A percentile compares a stretch with the other conserved stretches of the same genome.
Evolutionary conservation across 2,113 vertebrate species (phyloP).

Genomic region (Gopherus flavomarginatus): DNA sequence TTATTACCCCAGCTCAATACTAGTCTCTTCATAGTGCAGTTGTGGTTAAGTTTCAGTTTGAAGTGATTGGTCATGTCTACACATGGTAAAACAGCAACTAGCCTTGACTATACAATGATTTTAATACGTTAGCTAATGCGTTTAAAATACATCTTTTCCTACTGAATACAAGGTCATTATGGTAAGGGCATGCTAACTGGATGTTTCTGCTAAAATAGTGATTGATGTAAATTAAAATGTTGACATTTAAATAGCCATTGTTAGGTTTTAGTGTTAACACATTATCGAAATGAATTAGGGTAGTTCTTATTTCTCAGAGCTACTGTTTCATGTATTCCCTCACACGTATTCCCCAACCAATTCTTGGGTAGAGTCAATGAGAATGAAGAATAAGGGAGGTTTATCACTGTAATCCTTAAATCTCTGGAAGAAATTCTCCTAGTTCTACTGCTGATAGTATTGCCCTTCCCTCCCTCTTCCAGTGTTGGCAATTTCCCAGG

Average conservation of each 20-base stretch:
- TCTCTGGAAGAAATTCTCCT: not conserved
- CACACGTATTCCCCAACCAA: not conserved
- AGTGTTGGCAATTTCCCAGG: not conserved
- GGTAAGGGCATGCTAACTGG: not conserved
- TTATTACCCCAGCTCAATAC: not conserved
- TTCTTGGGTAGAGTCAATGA: not conserved
- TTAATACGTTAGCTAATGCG: not conserved
- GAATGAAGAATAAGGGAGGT: not conserved
- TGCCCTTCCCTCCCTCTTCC: not conserved
- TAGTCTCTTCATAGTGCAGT: not conserved
- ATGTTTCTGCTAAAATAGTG: not conserved
- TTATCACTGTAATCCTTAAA: not conserved
- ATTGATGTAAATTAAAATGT: not conserved
- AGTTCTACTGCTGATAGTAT: not conserved
- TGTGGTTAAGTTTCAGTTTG: not conserved
- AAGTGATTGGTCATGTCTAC: not conserved
- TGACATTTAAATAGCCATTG: not conserved
- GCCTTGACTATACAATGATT: not conserved
- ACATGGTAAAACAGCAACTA: not conserved
- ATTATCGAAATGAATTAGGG: not conserved
- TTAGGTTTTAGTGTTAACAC: conserved; percentile 5
- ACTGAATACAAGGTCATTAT: not conserved
- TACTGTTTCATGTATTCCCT: not conserved
- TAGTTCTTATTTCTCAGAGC: not conserved
- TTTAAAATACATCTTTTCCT: not conserved